Conservation (phyloP, 2,797 vertebrate species). For the Mormyrops attenuatus region DNA sequence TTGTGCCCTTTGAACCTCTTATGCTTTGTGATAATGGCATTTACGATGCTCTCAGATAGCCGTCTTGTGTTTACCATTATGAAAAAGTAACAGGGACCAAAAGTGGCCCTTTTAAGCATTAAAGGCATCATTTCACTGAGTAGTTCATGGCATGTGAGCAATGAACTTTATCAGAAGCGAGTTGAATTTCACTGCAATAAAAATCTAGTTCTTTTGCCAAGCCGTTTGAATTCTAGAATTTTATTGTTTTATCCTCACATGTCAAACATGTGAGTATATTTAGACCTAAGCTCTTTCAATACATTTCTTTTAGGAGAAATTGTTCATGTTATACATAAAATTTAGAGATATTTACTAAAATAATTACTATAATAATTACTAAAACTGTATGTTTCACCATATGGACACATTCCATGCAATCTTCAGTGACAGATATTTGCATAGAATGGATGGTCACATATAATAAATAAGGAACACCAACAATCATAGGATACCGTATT, state of each 20-base stretch:
- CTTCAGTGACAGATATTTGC: too few relatives aligned
- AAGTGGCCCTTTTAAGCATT: background rate
- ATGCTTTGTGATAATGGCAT: background rate
- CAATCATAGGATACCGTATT: too few relatives aligned
- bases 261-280: background rate
- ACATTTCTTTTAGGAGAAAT: background rate
- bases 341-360: too few relatives aligned
- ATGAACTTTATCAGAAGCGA: background rate
- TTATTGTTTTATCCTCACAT: background rate
- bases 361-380: too few relatives aligned
- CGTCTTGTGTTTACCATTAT: background rate
- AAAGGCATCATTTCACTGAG: background rate
- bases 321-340: too few relatives aligned
- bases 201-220: background rate
- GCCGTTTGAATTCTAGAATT: background rate
- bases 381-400: too few relatives aligned
- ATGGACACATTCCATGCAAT: too few relatives aligned
- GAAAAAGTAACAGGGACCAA: background rate
- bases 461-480: too few relatives aligned
- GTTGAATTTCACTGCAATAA: background rate
- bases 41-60: background rate
- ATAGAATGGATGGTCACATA: too few relatives aligned
- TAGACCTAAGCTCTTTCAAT: background rate
- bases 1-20: background rate
- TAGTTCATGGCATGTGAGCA: background rate